Conservation (phyloP, 2,888 invertebrate genomes). For the Clitarchus hookeri region DNA sequence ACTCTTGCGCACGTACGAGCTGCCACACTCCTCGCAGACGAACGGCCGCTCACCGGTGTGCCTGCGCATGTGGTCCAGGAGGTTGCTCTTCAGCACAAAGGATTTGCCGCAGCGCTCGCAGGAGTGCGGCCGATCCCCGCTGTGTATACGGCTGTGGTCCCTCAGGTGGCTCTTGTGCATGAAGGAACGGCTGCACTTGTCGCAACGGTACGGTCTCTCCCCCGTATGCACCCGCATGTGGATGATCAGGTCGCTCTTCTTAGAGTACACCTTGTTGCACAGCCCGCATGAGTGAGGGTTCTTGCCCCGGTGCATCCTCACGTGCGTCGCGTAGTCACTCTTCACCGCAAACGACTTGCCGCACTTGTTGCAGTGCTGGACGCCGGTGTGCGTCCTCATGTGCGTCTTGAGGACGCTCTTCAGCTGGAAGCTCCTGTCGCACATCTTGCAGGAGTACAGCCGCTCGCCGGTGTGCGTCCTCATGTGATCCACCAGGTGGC, state of each 20-base stretch:
- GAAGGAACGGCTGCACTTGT: constrained; percentile 41
- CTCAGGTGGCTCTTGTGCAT: constrained; percentile 35
- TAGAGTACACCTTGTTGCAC: constrained; percentile 41
- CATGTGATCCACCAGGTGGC: neutral
- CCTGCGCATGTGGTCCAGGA: constrained; percentile 39
- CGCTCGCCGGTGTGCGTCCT: neutral
- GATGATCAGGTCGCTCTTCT: constrained; percentile 40
- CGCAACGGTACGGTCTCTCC: constrained; percentile 36
- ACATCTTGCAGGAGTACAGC: neutral
- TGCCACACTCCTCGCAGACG: constrained; percentile 42
- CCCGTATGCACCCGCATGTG: constrained; percentile 40
- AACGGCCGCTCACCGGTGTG: constrained; percentile 43
- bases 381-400: neutral
- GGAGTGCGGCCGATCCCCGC: constrained; percentile 35
- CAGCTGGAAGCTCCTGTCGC: neutral
- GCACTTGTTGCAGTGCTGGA: neutral
- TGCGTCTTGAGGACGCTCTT: neutral
- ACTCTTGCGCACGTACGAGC: constrained; percentile 21
- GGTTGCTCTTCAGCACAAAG: constrained; percentile 38
- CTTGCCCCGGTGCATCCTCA: neutral
- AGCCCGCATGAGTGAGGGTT: constrained; percentile 31
- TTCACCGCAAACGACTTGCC: neutral
- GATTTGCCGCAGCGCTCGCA: constrained; percentile 39
- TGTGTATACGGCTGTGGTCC: constrained; percentile 39
- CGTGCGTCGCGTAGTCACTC: neutral